Conservation (phyloP, 2,888 invertebrate genomes). For the Flexamia atlantica region DNA sequence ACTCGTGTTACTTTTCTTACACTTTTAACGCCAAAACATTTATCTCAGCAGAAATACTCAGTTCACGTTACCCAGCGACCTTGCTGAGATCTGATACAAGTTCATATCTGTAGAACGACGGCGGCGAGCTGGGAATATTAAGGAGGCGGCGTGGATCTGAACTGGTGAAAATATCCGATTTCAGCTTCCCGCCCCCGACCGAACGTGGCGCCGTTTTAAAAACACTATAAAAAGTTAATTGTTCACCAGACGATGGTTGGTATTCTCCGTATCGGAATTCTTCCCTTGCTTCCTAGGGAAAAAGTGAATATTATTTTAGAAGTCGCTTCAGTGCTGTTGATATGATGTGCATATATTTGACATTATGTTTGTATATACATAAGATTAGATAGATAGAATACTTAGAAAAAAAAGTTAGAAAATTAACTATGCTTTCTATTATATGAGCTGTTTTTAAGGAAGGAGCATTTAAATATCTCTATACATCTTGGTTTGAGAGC, state of each 20-base stretch:
- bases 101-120: neutral
- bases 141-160: constrained; percentile 17
- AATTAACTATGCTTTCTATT: no score
- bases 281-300: neutral
- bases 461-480: no score
- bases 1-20: neutral
- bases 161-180: constrained; percentile 45
- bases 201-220: constrained; percentile 21
- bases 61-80: neutral
- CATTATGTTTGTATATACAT: no score
- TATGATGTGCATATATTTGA: no score
- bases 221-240: constrained; percentile 10
- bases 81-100: neutral
- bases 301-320: no score
- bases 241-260: constrained; percentile 35
- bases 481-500: no score
- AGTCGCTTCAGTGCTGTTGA: no score
- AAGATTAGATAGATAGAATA: no score
- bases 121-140: constrained; percentile 25
- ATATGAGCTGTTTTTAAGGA: no score
- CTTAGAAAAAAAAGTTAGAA: no score
- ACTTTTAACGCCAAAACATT: neutral
- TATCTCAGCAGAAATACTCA: neutral
- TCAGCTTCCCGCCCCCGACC: constrained; percentile 24
- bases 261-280: neutral